These are phyloP conservation scores for Sapajus apella DNA, from an alignment of 2,113 vertebrate genomes.

Conservation along the genomic window DNA sequence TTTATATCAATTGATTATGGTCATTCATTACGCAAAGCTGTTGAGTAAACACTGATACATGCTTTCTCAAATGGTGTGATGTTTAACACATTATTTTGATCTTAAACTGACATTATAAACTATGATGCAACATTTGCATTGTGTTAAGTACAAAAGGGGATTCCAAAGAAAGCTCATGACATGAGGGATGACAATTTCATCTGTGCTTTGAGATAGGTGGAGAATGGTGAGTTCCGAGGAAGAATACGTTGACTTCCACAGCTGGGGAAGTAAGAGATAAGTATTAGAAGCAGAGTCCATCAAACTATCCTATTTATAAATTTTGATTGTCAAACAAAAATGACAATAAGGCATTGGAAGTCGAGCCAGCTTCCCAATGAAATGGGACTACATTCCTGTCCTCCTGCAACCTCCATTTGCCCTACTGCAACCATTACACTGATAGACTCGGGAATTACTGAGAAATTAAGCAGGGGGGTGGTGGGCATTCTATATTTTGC, in stretches of 20 bases:
- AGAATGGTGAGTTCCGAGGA: not conserved
- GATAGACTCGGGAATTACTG: not conserved
- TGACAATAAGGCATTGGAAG: not conserved
- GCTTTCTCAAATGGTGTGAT: not conserved
- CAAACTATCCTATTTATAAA: not conserved
- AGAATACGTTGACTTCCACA: not conserved
- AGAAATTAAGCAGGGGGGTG: not conserved
- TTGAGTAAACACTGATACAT: not conserved
- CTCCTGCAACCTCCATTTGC: not conserved
- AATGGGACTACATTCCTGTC: not conserved
- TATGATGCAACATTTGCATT: not conserved
- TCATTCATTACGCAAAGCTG: not conserved
- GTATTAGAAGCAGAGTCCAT: not conserved
- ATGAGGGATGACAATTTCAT: not conserved
- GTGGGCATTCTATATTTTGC: not conserved
- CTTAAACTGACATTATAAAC: not conserved
- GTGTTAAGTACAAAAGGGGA: not conserved
- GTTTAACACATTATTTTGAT: constrained; percentile 26
- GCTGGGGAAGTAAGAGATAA: not conserved
- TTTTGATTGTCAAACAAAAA: not conserved
- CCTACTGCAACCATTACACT: not conserved
- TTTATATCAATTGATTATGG: not conserved
- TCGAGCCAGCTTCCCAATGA: not conserved
- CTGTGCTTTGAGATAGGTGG: not conserved
- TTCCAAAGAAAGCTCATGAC: not conserved